Conservation (phyloP, 2,888 invertebrate genomes). For the Leptinotarsa juncta region DNA sequence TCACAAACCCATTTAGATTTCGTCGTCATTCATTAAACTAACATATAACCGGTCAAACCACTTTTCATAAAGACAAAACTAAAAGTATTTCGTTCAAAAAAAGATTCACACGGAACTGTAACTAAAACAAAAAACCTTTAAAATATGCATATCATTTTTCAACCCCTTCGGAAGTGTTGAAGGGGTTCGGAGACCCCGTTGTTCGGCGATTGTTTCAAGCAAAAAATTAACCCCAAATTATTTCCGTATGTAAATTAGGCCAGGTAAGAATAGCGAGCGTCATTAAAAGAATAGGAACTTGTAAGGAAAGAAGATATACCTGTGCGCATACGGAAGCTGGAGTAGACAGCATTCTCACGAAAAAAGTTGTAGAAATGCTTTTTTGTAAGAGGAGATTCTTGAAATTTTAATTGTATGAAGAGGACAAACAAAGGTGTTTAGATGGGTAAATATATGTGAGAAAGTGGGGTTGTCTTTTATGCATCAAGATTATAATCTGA, state of each 20-base stretch:
- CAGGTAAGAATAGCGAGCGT: constrained; percentile 50
- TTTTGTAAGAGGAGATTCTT: constrained; percentile 33
- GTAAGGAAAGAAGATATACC: constrained; percentile 44
- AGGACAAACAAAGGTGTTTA: constrained; percentile 39
- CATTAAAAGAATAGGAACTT: constrained; percentile 38
- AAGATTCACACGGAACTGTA: constrained; percentile 53
- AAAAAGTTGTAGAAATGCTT: constrained; percentile 42
- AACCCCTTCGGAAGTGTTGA: constrained; percentile 46
- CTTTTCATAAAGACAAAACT: constrained; percentile 40
- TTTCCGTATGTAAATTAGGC: constrained; percentile 57
- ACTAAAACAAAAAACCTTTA: constrained; percentile 55
- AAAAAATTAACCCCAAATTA: constrained; percentile 61
- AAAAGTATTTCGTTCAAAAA: constrained; percentile 48
- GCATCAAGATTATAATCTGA: neutral
- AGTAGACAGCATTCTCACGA: constrained; percentile 47
- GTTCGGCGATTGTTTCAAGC: constrained; percentile 59
- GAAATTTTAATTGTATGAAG: constrained; percentile 31
- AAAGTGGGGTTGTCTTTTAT: constrained; percentile 6
- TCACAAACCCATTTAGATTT: constrained; percentile 43
- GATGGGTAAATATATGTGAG: constrained; percentile 39
- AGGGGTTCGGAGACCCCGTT: constrained; percentile 44
- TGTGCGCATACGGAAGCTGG: constrained; percentile 45
- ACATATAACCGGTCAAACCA: constrained; percentile 44
- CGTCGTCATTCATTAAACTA: constrained; percentile 36
- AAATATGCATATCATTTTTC: constrained; percentile 60